A percentile compares a stretch with the other conserved stretches of the same genome.
These are phyloP conservation scores for Amblyopsis rosae DNA, from an alignment of 2,113 vertebrate species.

Conservation along the genomic window DNA sequence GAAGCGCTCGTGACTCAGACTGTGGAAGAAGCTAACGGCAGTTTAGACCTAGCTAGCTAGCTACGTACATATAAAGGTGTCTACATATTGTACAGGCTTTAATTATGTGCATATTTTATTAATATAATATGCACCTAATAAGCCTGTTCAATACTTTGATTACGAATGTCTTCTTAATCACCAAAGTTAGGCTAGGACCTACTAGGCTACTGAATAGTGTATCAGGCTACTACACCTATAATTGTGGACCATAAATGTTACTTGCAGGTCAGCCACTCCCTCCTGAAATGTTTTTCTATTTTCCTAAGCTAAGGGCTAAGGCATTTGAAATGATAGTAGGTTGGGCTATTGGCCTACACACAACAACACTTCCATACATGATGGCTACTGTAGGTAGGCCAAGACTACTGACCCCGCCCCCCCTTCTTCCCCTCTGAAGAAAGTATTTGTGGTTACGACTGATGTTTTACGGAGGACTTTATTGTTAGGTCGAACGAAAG, in stretches of 20 bases:
- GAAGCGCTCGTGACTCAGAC: not conserved
- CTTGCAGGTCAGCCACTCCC: not conserved
- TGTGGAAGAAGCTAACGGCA: not conserved
- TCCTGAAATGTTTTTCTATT: not conserved
- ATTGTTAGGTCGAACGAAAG: slow-evolving; percentile 50
- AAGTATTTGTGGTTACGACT: slow-evolving; percentile 32
- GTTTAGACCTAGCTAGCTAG: no score
- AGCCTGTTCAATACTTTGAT: no score
- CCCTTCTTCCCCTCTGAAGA: slow-evolving; percentile 19
- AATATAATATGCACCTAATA: not conserved
- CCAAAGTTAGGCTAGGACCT: no score
- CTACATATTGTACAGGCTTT: not conserved
- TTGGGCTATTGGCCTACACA: slow-evolving; percentile 12
- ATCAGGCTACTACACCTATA: not conserved
- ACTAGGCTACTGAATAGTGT: no score
- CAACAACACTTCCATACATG: not conserved
- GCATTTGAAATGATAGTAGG: slow-evolving; percentile 2
- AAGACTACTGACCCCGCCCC: slow-evolving; percentile 8
- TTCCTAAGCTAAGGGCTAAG: slow-evolving; percentile 11
- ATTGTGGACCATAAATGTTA: slow-evolving; percentile 1
- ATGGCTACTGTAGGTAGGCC: slow-evolving; percentile 18
- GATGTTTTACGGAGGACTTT: slow-evolving; percentile 31
- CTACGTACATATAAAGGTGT: not conserved
- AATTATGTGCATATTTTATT: no score
- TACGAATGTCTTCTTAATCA: no score